Base-by-base conservation (phyloP, 2,797 vertebrate genomes). In the Leuciscus waleckii region DNA sequence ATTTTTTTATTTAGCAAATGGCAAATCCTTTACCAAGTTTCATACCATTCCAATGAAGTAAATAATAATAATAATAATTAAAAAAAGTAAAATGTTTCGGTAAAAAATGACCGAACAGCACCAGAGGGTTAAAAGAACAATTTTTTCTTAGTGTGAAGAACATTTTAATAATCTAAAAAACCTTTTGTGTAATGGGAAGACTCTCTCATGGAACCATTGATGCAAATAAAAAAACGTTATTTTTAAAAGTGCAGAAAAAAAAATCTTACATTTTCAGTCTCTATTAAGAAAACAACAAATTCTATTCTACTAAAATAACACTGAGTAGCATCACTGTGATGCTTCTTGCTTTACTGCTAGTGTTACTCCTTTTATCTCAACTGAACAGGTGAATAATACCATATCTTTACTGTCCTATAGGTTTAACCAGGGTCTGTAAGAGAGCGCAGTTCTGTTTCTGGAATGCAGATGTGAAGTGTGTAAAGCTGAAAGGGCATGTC, bases 381-480 rank as follows among this genome's bases (percentile, higher is more conserved):
- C n/a, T 51, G 13, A 76, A 56, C 21, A 17, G 1, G 2, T 37
- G 3, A 11, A 19, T 32, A 75, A 21, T 7, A 65, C 26, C 63
- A 14, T 9, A 39, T 16, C 26, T 74, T 7, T 49, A 8, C 32
- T 35, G 51, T 58, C 35, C 51, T n/a, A n/a, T n/a, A 17, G 11
- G 11, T 54, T 37, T 54, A 2, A 7, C 21, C 19, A 13, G 21
- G 7, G 51, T 16, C 17, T 37, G 49, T 58, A 58, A 16, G 56
- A 39, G 2, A 54, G 49, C 23, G 1, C 21, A 35, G 13, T n/a
- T 39, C 11, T 32, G 16, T 71, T 54, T 17, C 35, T 67, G 79
- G 43, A 88, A 87, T 85, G 65, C 65, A 77, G 43, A 86, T 82
- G 56, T 79, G 56, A 70, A 81, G 35, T 84, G 71, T 39, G 65